These are phyloP conservation scores for Branchellion lobata DNA, from an alignment of 2,888 invertebrate genomes.

Conservation along the genomic window DNA sequence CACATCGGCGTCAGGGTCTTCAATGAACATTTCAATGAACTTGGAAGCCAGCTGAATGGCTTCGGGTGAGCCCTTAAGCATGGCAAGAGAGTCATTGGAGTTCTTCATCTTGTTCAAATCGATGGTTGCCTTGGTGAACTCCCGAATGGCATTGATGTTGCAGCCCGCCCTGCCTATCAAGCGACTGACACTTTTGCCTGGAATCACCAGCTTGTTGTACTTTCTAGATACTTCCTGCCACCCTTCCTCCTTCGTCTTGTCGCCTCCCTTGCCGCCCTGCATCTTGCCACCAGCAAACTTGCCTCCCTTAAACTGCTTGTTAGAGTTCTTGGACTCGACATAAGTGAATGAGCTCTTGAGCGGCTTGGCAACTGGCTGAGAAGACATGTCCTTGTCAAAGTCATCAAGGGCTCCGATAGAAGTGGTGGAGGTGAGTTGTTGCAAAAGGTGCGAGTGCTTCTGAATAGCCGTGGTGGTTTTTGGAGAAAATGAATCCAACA, in stretches of 20 bases:
- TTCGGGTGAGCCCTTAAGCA: slow-evolving; percentile 89
- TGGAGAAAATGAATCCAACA: background rate
- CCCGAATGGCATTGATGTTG: slow-evolving; percentile 96
- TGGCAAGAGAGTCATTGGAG: slow-evolving; percentile 73
- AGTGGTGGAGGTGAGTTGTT: background rate
- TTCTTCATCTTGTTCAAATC: slow-evolving; percentile 88
- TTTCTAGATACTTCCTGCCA: slow-evolving; percentile 91
- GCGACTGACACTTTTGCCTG: slow-evolving; percentile 88
- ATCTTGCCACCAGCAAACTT: background rate
- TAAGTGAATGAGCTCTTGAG: background rate
- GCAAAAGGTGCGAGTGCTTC: background rate
- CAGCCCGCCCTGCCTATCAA: slow-evolving; percentile 95
- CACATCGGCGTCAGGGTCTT: slow-evolving; percentile 77
- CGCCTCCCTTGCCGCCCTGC: background rate
- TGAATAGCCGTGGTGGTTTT: background rate
- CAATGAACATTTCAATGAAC: slow-evolving; percentile 85
- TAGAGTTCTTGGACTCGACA: background rate
- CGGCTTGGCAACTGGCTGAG: background rate
- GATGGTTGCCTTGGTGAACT: slow-evolving; percentile 93
- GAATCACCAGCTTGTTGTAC: slow-evolving; percentile 85
- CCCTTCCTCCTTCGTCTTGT: slow-evolving; percentile 67
- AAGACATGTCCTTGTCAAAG: background rate
- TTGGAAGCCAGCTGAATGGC: slow-evolving; percentile 87
- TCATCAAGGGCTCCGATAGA: background rate
- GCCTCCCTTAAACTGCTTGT: background rate